Conservation (phyloP, 2,113 vertebrate genomes). For the Nannospalax galili region DNA sequence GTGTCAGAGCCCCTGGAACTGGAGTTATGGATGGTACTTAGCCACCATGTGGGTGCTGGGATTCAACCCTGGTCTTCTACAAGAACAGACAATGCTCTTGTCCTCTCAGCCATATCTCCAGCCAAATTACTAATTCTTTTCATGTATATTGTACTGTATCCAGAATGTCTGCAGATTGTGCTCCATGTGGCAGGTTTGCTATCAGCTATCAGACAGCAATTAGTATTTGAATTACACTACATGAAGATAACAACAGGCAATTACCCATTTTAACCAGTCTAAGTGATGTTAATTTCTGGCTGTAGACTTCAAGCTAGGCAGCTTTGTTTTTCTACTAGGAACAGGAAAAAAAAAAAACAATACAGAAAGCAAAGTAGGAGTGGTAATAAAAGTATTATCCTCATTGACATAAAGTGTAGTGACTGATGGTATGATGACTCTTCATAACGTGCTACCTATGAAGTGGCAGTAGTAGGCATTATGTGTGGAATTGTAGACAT, state of each 20-base stretch:
- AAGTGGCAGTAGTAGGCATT: neutral
- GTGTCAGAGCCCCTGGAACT: no score
- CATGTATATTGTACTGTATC: neutral
- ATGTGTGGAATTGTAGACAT: neutral
- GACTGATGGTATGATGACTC: neutral
- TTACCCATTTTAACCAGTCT: conserved; percentile 84
- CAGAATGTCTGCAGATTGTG: conserved; percentile 65
- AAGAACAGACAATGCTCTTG: no score
- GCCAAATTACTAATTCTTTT: no score
- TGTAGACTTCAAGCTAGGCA: conserved; percentile 81
- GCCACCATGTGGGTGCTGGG: no score
- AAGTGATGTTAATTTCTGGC: conserved; percentile 86
- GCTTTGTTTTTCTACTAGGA: conserved; percentile 81
- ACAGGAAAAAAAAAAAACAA: conserved; percentile 67
- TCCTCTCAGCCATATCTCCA: no score
- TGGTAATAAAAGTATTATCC: conserved; percentile 68
- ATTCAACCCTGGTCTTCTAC: no score
- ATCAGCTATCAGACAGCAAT: conserved; percentile 79
- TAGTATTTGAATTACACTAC: conserved; percentile 81
- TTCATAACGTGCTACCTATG: neutral
- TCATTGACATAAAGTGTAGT: neutral
- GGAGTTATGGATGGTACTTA: no score
- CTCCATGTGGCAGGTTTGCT: conserved; percentile 74
- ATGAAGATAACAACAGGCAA: conserved; percentile 80
- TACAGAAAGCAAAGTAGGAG: conserved; percentile 77